Conservation (phyloP, 1,140 invertebrate genomes). For the Eufriesea mexicana region DNA sequence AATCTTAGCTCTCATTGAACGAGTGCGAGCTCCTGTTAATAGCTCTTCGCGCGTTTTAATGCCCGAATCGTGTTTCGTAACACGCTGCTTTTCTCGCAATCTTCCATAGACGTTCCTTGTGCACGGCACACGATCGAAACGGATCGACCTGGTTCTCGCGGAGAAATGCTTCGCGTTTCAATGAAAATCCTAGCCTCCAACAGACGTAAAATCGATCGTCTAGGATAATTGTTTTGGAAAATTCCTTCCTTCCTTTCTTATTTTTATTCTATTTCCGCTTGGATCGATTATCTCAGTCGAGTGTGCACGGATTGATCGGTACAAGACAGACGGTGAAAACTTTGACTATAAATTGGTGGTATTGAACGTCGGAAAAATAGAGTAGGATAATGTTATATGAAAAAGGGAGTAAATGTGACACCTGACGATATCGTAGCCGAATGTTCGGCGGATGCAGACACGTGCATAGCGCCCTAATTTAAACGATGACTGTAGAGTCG, state of each 20-base stretch:
- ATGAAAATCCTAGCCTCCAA: not conserved
- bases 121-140: slow-evolving; percentile 14
- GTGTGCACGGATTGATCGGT: too few species aligned
- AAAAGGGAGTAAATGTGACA: too few species aligned
- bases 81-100: slow-evolving; percentile 39
- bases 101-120: not conserved
- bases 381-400: too few species aligned
- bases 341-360: too few species aligned
- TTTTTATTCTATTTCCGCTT: too few species aligned
- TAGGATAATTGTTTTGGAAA: not conserved
- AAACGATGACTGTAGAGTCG: too few species aligned
- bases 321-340: too few species aligned
- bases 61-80: slow-evolving; percentile 59
- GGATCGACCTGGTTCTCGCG: not conserved
- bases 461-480: too few species aligned
- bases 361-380: too few species aligned
- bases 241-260: not conserved
- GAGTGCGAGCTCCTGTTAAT: slow-evolving; percentile 65
- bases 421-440: too few species aligned
- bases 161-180: not conserved
- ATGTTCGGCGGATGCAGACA: too few species aligned
- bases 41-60: slow-evolving; percentile 58
- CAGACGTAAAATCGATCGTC: not conserved
- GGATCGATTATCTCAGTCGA: too few species aligned
- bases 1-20: slow-evolving; percentile 72